These are phyloP conservation scores for Pogonus chalceus DNA, from an alignment of 1,140 invertebrate species.

Conservation along the genomic window DNA sequence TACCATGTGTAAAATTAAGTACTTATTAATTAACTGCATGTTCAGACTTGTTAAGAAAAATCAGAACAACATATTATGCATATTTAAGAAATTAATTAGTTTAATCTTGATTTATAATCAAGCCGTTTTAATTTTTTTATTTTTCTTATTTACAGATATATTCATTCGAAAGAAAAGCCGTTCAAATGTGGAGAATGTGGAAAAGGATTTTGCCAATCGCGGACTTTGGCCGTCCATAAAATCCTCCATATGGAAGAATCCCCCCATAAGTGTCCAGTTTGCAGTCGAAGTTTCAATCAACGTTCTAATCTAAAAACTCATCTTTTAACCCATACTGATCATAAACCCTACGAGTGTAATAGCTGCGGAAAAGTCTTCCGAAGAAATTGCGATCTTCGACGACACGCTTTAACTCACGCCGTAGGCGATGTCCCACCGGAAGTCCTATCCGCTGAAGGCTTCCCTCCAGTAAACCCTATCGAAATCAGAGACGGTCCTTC, in stretches of 20 bases:
- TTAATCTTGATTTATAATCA: no score
- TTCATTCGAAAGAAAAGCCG: constrained; percentile 94
- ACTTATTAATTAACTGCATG: no score
- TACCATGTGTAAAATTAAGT: no score
- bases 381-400: constrained; percentile 71
- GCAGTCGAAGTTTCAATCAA: constrained; percentile 80
- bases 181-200: constrained; percentile 94
- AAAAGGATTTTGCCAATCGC: constrained; percentile 92
- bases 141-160: constrained; percentile 72
- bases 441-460: constrained; percentile 51
- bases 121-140: no score
- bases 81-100: no score
- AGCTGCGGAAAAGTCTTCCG: constrained; percentile 82
- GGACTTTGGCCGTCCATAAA: constrained; percentile 88
- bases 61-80: no score
- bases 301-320: constrained; percentile 89
- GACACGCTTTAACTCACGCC: constrained; percentile 76
- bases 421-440: constrained; percentile 70
- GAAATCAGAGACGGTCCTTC: constrained; percentile 40
- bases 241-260: constrained; percentile 87
- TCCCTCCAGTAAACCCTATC: constrained; percentile 45
- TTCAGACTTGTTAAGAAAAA: no score
- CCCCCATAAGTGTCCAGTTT: constrained; percentile 85
- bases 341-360: constrained; percentile 88
- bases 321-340: constrained; percentile 87